Evolutionary conservation across 2,888 invertebrate genomes (phyloP).

Genomic region (Panzeria rudis): DNA sequence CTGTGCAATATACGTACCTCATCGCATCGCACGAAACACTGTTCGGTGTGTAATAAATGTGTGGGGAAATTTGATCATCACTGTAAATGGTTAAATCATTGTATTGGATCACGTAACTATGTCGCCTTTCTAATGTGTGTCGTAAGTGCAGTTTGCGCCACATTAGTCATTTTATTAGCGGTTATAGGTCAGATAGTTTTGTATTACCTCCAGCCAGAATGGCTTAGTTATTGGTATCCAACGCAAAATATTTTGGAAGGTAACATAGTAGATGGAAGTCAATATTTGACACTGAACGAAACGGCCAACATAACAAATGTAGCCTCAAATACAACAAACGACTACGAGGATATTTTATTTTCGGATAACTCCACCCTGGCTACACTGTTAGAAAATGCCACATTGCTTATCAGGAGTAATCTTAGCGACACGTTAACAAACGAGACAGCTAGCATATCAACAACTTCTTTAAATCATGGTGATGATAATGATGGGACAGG

Average conservation of each 20-base stretch:
- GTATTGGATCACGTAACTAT: conserved; percentile 96
- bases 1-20: conserved; percentile 93
- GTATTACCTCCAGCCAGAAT: conserved; percentile 86
- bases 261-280: conserved; percentile 74
- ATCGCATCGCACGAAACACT: conserved; percentile 94
- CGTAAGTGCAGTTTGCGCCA: conserved; percentile 89
- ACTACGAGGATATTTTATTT: conserved; percentile 43
- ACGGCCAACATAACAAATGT: conserved; percentile 27
- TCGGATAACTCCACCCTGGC: conserved; percentile 34
- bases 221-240: conserved; percentile 84
- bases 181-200: conserved; percentile 89
- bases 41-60: conserved; percentile 98
- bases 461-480: conserved; percentile 3
- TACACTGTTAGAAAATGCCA: conserved; percentile 44
- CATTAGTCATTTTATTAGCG: conserved; percentile 88
- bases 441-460: conserved; percentile 36
- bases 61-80: conserved; percentile 97
- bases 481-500: not conserved
- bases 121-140: conserved; percentile 92
- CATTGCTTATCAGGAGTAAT: conserved; percentile 11
- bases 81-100: conserved; percentile 99
- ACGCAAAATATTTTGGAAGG: conserved; percentile 23
- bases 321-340: conserved; percentile 30
- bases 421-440: conserved; percentile 58
- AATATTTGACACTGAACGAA: conserved; percentile 62